Base-by-base conservation (phyloP, 2,888 invertebrate genomes). In the Biston betularia region DNA sequence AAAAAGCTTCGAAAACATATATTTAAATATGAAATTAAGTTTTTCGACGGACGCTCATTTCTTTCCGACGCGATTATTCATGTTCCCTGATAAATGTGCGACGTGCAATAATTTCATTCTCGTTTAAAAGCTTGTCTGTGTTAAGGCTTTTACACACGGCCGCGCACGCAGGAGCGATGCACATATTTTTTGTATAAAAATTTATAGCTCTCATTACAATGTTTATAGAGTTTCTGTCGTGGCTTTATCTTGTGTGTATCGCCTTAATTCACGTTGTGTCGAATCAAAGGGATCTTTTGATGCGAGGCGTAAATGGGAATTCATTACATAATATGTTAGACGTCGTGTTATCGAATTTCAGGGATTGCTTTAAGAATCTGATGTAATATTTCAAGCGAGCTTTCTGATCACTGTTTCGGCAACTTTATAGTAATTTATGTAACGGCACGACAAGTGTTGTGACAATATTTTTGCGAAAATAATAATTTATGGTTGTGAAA, bases 1-100 rank as follows among this genome's bases (percentile, higher is more conserved):
- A 79, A 78, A 80, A 83, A 82, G 78, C 80, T 68, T 78, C 80
- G 79, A 87, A 89, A 88, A 85, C 85, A 86, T 88, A 88, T 89
- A 89, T 91, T 90, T 89, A 90, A 90, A 92, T 88, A 84, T 83
- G 86, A 84, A 90, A 92, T 92, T 91, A 88, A 92, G 89, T 90
- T 90, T 90, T 91, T 89, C 85, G 89, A 87, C 86, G 81, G 83
- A 83, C 88, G 88, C 86, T 88, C 87, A 87, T 89, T 89, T 88
- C 85, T 82, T 86, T 87, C 82, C 81, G 85, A 82, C 83, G 77
- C 87, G 86, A 89, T 92, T 90, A 92, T 87, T 92, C 90, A 90
- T 84, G 87, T 87, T 79, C 80, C 75, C 84, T 90, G 91, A 92
- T 92, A 89, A 89, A 91, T 92, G 89, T 85, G 80, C 86, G 89